phyloP scores from a whole-genome alignment of 2,797 vertebrate species.

The Vespertilio murinus region DNA sequence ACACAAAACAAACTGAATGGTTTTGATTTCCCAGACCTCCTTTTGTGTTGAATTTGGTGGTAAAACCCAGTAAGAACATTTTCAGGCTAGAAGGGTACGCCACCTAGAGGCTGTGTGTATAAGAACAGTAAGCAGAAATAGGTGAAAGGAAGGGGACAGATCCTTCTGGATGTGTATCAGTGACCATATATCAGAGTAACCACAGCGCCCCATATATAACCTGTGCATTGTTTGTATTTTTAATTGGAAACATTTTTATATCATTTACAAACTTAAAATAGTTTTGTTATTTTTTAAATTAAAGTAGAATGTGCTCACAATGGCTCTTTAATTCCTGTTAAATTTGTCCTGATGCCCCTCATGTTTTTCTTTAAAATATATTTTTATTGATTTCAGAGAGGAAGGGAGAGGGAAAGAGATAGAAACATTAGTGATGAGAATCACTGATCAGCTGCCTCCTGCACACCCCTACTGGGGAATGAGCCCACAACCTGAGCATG shows the following conservation, averaged over 20 bases:
- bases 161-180: not conserved
- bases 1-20: not conserved
- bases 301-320: not conserved
- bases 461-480: too few relatives aligned
- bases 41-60: conserved; percentile 47
- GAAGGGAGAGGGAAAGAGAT: too few relatives aligned
- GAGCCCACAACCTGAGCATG: too few relatives aligned
- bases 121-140: conserved; percentile 9
- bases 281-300: not conserved
- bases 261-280: conserved; percentile 9
- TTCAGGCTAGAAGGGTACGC: conserved; percentile 7
- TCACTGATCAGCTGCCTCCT: too few relatives aligned
- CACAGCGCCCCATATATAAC: not conserved
- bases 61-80: not conserved
- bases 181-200: not conserved
- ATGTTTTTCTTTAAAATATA: not conserved
- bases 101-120: conserved; percentile 60
- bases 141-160: not conserved
- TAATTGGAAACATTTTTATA: not conserved
- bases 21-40: conserved; percentile 13
- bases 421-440: too few relatives aligned
- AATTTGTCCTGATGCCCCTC: not conserved
- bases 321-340: not conserved
- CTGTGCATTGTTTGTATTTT: not conserved
- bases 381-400: too few relatives aligned